Evolutionary conservation across 2,888 invertebrate species (phyloP).

Genomic region (Leucophora obtusa): DNA sequence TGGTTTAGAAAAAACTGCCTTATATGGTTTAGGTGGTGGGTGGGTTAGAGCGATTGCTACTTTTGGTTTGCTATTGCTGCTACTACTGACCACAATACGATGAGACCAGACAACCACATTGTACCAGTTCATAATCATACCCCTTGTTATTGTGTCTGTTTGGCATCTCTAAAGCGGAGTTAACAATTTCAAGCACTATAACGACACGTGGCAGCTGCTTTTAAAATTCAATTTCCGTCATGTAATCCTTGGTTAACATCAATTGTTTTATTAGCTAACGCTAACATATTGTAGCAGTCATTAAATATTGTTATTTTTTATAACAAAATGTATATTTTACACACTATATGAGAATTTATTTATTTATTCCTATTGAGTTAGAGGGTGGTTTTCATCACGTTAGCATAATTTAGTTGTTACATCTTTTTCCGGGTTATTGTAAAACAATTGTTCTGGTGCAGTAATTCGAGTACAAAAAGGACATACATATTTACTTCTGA

Average conservation of each 20-base stretch:
- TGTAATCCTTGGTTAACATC: constrained; percentile 70
- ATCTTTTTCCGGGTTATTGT: neutral
- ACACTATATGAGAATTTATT: constrained; percentile 37
- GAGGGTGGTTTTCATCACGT: constrained; percentile 39
- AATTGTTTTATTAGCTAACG: constrained; percentile 70
- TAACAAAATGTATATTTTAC: no score
- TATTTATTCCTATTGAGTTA: constrained; percentile 1
- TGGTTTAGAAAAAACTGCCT: constrained; percentile 18
- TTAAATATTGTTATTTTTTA: constrained; percentile 34
- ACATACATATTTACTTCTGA: neutral
- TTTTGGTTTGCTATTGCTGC: neutral
- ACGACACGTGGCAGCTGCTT: constrained; percentile 78
- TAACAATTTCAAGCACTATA: constrained; percentile 77
- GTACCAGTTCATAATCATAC: constrained; percentile 35
- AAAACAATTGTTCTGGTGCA: neutral
- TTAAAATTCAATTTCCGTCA: constrained; percentile 78
- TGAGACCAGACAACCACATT: constrained; percentile 16
- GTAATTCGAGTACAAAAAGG: neutral
- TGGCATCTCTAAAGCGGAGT: constrained; percentile 52
- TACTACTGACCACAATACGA: constrained; percentile 11
- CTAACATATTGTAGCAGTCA: constrained; percentile 55
- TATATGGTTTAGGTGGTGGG: constrained; percentile 29
- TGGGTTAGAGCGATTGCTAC: neutral
- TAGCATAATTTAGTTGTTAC: constrained; percentile 40
- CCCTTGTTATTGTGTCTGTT: constrained; percentile 14